Percentiles rank a stretch among this genome's conserved stretches.
These are phyloP conservation scores for Eudyptes chrysolophus DNA, from an alignment of 2,113 vertebrate genomes.

Conservation along the genomic window DNA sequence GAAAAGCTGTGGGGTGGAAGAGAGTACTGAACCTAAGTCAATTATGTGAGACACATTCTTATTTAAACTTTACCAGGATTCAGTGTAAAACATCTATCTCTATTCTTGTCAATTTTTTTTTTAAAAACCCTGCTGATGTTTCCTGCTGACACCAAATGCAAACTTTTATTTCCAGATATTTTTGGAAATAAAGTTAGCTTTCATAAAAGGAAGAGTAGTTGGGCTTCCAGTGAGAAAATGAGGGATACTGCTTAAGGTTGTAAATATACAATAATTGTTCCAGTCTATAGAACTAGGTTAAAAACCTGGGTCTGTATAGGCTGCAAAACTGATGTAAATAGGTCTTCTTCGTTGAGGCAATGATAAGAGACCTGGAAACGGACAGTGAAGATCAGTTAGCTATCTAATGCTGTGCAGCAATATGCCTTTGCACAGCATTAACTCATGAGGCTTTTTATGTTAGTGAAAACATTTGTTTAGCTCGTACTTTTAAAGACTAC, in stretches of 20 bases:
- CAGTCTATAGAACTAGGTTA: not conserved
- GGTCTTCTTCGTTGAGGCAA: rapidly evolving
- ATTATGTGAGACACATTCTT: not conserved
- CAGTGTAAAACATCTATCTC: not conserved
- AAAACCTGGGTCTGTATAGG: rapidly evolving
- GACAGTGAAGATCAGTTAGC: not conserved
- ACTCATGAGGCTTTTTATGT: not conserved
- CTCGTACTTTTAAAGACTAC: not conserved
- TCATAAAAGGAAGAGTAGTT: not conserved
- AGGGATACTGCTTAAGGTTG: not conserved
- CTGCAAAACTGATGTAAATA: not conserved
- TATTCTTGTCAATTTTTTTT: not conserved
- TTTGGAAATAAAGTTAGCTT: not conserved
- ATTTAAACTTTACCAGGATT: not conserved
- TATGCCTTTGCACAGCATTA: not conserved
- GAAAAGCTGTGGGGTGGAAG: not conserved
- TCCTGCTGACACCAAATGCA: not conserved
- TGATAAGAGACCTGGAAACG: not conserved
- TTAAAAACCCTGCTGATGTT: not conserved
- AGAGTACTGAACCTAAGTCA: not conserved
- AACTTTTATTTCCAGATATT: not conserved
- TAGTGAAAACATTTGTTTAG: not conserved
- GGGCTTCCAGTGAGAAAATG: not conserved
- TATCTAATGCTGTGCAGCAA: not conserved
- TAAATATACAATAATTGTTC: not conserved